phyloP scores from a whole-genome alignment of 2,888 invertebrate genomes.

The Morpho deidamia region DNA sequence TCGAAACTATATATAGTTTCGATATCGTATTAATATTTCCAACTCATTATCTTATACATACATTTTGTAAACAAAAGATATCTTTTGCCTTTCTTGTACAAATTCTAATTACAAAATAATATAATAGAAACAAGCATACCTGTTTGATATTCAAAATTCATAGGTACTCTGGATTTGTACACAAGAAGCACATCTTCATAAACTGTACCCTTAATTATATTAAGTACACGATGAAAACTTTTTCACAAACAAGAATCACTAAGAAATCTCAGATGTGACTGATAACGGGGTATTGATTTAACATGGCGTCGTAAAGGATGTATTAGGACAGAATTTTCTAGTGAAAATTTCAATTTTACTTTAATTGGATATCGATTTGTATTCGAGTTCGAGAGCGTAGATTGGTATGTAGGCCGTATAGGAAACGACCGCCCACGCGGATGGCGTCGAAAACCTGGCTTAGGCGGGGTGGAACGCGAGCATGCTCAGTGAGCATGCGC shows the following conservation, averaged over 20 bases:
- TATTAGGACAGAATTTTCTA: conserved; percentile 16
- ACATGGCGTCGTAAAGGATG: background rate
- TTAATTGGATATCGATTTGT: conserved; percentile 60
- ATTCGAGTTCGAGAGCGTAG: conserved; percentile 34
- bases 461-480: conserved; percentile 48
- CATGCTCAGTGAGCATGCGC: conserved; percentile 59
- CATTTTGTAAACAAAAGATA: background rate
- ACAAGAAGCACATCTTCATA: conserved; percentile 29
- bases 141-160: conserved; percentile 14
- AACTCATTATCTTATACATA: background rate
- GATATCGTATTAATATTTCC: background rate
- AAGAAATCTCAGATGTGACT: conserved; percentile 30
- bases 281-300: conserved; percentile 22
- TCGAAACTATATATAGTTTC: too few species aligned
- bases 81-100: background rate
- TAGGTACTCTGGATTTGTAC: conserved; percentile 13
- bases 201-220: conserved; percentile 23
- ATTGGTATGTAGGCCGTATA: conserved; percentile 31
- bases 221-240: conserved; percentile 34
- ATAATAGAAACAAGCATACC: conserved; percentile 12
- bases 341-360: conserved; percentile 20
- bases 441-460: conserved; percentile 50
- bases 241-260: conserved; percentile 49
- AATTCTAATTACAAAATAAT: background rate
- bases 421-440: conserved; percentile 54